phyloP scores from a whole-genome alignment of 2,113 vertebrate genomes.

The Cheilinus undulatus region DNA sequence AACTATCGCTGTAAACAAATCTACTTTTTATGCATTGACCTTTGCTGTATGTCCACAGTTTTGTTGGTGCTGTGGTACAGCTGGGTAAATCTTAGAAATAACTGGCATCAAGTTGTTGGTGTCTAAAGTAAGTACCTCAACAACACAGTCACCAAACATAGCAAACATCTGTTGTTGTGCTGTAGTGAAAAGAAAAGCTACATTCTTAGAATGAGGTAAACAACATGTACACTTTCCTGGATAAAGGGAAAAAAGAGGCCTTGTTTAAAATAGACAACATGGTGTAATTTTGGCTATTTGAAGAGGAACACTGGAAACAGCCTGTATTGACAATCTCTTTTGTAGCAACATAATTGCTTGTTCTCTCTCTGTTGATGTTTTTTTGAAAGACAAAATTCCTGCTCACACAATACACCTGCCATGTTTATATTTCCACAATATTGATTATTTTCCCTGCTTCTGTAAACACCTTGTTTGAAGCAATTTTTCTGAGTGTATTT shows the following conservation, averaged over 20 bases:
- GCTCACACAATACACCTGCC: conserved; percentile 17
- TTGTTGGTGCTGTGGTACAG: neutral
- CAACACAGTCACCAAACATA: neutral
- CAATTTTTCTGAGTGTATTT: conserved; percentile 27
- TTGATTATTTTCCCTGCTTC: conserved; percentile 4
- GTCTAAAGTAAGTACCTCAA: neutral
- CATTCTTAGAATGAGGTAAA: neutral
- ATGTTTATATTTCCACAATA: conserved; percentile 19
- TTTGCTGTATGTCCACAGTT: no score
- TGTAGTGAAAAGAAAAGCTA: neutral
- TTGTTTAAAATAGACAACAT: conserved; percentile 29
- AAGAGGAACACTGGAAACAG: conserved; percentile 7
- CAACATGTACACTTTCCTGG: neutral
- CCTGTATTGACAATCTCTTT: conserved; percentile 42
- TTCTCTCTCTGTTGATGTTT: conserved; percentile 36
- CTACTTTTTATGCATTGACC: no score
- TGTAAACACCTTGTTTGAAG: conserved; percentile 19
- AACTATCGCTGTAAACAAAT: no score
- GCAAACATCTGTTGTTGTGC: conserved; percentile 1
- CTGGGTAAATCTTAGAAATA: neutral
- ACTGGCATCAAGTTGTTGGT: neutral
- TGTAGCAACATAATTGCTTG: conserved; percentile 44
- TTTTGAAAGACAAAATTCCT: conserved; percentile 28
- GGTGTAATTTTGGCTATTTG: conserved; percentile 36
- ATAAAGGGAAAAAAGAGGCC: conserved; percentile 8